These are phyloP conservation scores for Ferdinandea cuprea DNA, from an alignment of 2,888 invertebrate genomes.

Conservation along the genomic window DNA sequence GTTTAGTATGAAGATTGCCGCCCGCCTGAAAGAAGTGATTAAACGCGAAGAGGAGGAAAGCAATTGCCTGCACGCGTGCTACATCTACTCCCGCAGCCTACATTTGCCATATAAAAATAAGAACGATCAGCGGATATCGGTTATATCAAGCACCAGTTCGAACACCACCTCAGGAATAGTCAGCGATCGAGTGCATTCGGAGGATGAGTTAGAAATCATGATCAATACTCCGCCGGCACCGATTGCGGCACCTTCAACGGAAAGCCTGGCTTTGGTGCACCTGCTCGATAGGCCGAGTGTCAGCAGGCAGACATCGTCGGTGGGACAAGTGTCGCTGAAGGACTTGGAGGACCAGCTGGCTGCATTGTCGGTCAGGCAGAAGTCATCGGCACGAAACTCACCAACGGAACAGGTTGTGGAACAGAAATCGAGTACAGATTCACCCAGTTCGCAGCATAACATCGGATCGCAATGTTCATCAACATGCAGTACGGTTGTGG, in stretches of 20 bases:
- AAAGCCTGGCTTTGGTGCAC: slow-evolving; percentile 92
- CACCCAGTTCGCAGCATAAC: slow-evolving; percentile 84
- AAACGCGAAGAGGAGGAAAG: slow-evolving; percentile 93
- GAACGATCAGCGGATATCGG: slow-evolving; percentile 92
- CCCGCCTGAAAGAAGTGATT: slow-evolving; percentile 91
- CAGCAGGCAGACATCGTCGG: slow-evolving; percentile 85
- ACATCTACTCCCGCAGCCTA: slow-evolving; percentile 88
- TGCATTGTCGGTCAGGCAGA: slow-evolving; percentile 81
- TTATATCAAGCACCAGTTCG: slow-evolving; percentile 97
- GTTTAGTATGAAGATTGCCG: slow-evolving; percentile 96
- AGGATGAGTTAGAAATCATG: slow-evolving; percentile 96
- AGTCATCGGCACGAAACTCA: slow-evolving; percentile 74
- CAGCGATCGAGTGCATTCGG: slow-evolving; percentile 96
- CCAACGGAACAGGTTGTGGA: slow-evolving; percentile 73
- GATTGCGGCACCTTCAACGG: slow-evolving; percentile 89
- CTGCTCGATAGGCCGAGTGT: slow-evolving; percentile 86
- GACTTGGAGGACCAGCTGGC: slow-evolving; percentile 83
- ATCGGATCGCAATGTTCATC: slow-evolving; percentile 93
- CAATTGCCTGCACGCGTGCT: slow-evolving; percentile 87
- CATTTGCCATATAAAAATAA: slow-evolving; percentile 87
- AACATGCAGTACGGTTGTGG: slow-evolving; percentile 94
- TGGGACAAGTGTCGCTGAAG: slow-evolving; percentile 82
- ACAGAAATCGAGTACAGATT: slow-evolving; percentile 82
- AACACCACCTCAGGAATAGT: slow-evolving; percentile 98
- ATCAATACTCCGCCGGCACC: slow-evolving; percentile 91